A percentile compares a stretch with the other conserved stretches of the same genome.
Conservation (phyloP, 2,113 vertebrate species). For the Indicator indicator region DNA sequence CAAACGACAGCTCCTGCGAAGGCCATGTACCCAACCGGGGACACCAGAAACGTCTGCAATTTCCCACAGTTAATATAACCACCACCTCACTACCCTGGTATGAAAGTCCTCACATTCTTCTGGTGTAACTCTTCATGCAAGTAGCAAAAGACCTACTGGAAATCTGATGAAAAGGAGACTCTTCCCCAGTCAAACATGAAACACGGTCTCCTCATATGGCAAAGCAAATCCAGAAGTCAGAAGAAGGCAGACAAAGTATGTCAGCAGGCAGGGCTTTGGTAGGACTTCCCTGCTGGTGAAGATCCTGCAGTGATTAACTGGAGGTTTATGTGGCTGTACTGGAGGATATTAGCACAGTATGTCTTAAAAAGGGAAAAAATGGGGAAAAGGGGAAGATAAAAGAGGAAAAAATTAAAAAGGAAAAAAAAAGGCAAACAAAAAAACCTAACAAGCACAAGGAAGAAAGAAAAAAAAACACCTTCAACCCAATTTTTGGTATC, state of each 20-base stretch:
- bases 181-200: background rate
- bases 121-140: rapidly evolving
- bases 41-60: background rate
- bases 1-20: background rate
- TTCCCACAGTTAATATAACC: background rate
- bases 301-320: background rate
- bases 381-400: background rate
- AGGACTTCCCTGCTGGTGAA: background rate
- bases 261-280: background rate
- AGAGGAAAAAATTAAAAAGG: rapidly evolving
- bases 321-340: background rate
- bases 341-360: background rate
- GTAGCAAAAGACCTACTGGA: background rate
- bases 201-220: rapidly evolving
- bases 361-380: background rate
- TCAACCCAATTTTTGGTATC: background rate
- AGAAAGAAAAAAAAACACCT: background rate
- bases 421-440: too few relatives aligned
- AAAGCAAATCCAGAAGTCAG: background rate
- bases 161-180: background rate
- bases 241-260: background rate
- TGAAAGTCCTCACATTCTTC: background rate
- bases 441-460: too few relatives aligned
- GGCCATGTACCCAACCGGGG: rapidly evolving
- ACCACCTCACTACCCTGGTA: rapidly evolving